Percentiles rank a stretch among this genome's conserved stretches.
Evolutionary conservation across 2,888 invertebrate genomes (phyloP).

Genomic region (Lepidocyrtinus sp.): DNA sequence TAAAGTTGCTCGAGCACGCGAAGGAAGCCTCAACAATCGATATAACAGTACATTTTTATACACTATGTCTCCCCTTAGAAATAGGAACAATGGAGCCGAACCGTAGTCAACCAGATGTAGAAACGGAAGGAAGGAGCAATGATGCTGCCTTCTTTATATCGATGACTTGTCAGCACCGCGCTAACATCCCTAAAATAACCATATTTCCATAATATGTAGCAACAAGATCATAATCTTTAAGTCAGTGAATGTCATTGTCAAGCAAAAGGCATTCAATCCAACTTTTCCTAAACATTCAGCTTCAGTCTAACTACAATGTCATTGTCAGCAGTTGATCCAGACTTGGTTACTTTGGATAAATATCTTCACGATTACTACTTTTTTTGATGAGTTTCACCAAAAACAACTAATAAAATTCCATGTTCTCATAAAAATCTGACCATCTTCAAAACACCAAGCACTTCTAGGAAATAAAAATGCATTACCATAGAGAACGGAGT

Average conservation of each 20-base stretch:
- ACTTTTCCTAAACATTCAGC: not conserved
- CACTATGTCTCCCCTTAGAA: no score
- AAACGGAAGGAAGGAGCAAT: conserved; percentile 6
- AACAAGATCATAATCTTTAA: conserved; percentile 28
- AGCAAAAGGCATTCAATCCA: conserved; percentile 4
- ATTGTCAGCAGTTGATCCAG: not conserved
- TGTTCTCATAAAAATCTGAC: no score
- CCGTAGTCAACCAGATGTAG: not conserved
- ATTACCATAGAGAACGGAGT: not conserved
- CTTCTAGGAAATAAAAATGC: not conserved
- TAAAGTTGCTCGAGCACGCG: not conserved
- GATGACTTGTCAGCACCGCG: not conserved
- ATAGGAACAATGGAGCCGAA: no score
- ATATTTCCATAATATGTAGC: not conserved
- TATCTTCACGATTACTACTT: not conserved
- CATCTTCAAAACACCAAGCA: no score
- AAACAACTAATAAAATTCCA: no score
- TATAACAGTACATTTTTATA: no score
- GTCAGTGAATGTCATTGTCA: conserved; percentile 16
- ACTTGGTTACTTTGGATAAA: no score
- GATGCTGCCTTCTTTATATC: not conserved
- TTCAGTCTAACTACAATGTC: not conserved
- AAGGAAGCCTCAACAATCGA: not conserved
- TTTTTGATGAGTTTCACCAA: not conserved
- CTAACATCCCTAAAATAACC: conserved; percentile 11